Evolutionary conservation across 2,888 invertebrate genomes (phyloP).

Genomic region (Pyrocoelia pectoralis): DNA sequence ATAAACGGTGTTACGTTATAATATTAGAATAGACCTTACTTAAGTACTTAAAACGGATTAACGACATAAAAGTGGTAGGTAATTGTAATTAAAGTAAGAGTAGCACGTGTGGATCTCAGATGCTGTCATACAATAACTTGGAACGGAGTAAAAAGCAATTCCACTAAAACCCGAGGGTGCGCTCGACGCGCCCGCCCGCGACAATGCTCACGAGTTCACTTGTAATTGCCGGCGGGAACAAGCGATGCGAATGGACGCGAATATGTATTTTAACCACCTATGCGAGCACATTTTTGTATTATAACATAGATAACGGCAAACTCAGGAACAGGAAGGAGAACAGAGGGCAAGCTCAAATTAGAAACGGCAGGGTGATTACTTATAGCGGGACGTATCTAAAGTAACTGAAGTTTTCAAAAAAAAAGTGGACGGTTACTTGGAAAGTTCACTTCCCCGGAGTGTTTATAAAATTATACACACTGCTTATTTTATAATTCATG

Average conservation of each 20-base stretch:
- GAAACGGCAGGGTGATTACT: too few species aligned
- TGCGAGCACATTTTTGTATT: constrained; percentile 20
- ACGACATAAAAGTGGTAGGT: constrained; percentile 55
- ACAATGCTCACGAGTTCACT: constrained; percentile 50
- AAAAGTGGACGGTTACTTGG: too few species aligned
- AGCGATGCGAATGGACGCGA: constrained; percentile 35
- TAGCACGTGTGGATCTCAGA: constrained; percentile 49
- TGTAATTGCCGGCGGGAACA: constrained; percentile 51
- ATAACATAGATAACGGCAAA: constrained; percentile 2
- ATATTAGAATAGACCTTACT: constrained; percentile 17
- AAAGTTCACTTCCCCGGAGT: too few species aligned
- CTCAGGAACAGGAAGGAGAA: too few species aligned
- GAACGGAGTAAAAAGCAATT: constrained; percentile 54
- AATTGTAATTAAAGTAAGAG: constrained; percentile 56
- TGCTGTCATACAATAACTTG: constrained; percentile 52
- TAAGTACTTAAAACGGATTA: constrained; percentile 54
- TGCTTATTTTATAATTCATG: too few species aligned
- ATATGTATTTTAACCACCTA: constrained; percentile 29
- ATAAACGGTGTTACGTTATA: too few species aligned
- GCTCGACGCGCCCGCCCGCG: constrained; percentile 42
- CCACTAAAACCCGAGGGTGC: constrained; percentile 53
- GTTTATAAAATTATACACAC: too few species aligned
- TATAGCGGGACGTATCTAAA: too few species aligned
- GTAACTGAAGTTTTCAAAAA: too few species aligned
- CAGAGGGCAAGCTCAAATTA: too few species aligned